These are phyloP conservation scores for Cerastoderma edule DNA, from an alignment of 2,888 invertebrate species.

Conservation along the genomic window DNA sequence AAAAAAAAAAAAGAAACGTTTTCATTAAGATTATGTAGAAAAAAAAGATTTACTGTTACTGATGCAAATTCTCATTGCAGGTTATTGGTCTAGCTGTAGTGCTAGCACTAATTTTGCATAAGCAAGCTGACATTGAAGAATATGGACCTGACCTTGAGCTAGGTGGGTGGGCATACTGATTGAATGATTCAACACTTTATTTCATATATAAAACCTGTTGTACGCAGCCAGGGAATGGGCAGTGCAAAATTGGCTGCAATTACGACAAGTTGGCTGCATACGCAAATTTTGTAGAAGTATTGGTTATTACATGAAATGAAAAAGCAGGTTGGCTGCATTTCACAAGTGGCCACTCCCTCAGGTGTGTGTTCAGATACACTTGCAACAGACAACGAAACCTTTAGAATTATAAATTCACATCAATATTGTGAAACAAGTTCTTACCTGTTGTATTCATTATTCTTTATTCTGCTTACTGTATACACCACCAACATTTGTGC, in stretches of 20 bases:
- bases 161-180: constrained; percentile 22
- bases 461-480: too few species aligned
- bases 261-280: background rate
- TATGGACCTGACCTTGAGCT: constrained; percentile 27
- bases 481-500: too few species aligned
- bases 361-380: too few species aligned
- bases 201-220: background rate
- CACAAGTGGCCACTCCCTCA: too few species aligned
- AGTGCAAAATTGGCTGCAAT: background rate
- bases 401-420: too few species aligned
- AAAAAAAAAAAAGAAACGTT: background rate
- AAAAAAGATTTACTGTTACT: background rate
- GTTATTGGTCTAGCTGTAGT: constrained; percentile 62
- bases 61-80: background rate
- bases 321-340: too few species aligned
- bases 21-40: constrained; percentile 5
- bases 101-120: constrained; percentile 63
- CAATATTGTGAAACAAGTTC: too few species aligned
- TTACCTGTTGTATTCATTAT: too few species aligned
- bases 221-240: background rate
- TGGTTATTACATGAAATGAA: too few species aligned
- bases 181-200: background rate
- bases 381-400: too few species aligned
- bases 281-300: too few species aligned
- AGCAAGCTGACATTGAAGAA: constrained; percentile 59